Conservation (phyloP, 2,888 invertebrate species). For the Strigamia transsilvanica region DNA sequence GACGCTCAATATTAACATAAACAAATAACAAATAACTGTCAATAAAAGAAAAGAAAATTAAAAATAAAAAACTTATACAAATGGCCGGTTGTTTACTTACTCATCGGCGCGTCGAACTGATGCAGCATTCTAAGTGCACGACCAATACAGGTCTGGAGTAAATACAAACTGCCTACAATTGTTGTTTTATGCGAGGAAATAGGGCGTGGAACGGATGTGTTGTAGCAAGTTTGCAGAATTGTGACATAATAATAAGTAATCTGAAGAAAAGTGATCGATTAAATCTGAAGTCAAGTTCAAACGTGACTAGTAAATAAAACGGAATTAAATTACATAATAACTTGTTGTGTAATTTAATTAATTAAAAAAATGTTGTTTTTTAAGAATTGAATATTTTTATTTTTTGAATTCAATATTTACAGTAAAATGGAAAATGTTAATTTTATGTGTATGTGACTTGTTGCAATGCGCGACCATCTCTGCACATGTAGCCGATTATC, state of each 20-base stretch:
- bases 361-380: too few species aligned
- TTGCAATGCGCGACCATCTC: conserved; percentile 18
- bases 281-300: not conserved
- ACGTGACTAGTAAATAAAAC: not conserved
- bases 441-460: not conserved
- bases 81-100: too few species aligned
- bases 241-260: too few species aligned
- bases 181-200: not conserved
- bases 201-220: not conserved
- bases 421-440: not conserved
- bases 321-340: too few species aligned
- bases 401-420: too few species aligned
- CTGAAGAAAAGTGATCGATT: not conserved
- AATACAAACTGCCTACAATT: not conserved
- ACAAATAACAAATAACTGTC: not conserved
- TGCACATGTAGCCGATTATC: conserved; percentile 4
- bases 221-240: too few species aligned
- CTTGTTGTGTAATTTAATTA: too few species aligned
- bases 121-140: not conserved
- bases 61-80: too few species aligned
- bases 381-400: too few species aligned
- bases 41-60: not conserved
- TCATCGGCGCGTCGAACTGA: not conserved
- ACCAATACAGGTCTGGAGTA: too few species aligned
- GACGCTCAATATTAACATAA: not conserved